Evolutionary conservation across 2,797 vertebrate genomes (phyloP).

Genomic region (Pangasius djambal): DNA sequence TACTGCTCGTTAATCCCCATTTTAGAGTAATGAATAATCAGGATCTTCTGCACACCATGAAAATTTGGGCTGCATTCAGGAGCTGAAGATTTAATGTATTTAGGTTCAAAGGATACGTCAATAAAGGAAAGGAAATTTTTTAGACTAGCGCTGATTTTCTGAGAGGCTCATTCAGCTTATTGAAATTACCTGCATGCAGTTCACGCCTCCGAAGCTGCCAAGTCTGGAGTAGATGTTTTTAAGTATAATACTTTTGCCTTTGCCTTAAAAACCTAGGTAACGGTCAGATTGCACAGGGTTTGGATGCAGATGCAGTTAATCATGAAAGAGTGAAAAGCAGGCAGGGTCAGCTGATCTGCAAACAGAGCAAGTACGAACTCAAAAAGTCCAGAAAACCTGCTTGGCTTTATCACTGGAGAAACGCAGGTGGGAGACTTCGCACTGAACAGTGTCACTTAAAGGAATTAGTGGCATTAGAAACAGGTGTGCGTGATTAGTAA

Average conservation of each 20-base stretch:
- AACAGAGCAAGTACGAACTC: background rate
- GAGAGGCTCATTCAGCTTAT: background rate
- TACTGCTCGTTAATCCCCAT: conserved; percentile 11
- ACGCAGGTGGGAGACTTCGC: background rate
- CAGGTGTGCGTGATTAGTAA: conserved; percentile 1
- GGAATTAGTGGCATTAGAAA: background rate
- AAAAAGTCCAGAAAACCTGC: background rate
- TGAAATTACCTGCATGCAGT: background rate
- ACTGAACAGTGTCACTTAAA: background rate
- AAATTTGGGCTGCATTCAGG: background rate
- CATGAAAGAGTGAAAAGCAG: background rate
- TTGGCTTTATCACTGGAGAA: background rate
- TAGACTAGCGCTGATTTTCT: background rate
- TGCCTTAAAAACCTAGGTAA: background rate
- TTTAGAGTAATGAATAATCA: conserved; percentile 8
- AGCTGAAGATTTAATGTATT: background rate
- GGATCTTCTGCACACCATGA: background rate
- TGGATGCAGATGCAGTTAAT: background rate
- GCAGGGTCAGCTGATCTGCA: background rate
- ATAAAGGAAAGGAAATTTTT: background rate
- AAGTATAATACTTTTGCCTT: background rate
- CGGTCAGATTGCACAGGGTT: background rate
- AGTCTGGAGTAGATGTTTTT: background rate
- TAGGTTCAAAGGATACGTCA: background rate
- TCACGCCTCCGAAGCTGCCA: background rate